Evolutionary conservation across 2,113 vertebrate genomes (phyloP).

Genomic region (Cercocebus atys): DNA sequence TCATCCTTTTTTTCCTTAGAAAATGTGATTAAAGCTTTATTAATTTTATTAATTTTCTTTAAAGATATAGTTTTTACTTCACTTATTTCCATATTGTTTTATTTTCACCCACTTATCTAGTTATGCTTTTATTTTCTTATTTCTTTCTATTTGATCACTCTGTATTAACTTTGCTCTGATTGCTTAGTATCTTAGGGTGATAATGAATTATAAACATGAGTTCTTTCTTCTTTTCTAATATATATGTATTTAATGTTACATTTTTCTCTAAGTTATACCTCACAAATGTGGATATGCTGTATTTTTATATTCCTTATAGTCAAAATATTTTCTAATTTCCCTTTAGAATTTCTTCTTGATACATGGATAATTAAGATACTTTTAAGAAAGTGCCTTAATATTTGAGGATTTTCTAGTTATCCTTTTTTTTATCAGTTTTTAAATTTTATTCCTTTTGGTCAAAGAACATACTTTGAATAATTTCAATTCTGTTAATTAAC

Average conservation of each 20-base stretch:
- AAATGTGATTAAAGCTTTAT: not conserved
- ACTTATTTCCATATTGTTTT: not conserved
- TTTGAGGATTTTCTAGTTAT: not conserved
- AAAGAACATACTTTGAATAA: not conserved
- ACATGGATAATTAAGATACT: not conserved
- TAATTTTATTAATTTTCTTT: not conserved
- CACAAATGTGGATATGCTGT: not conserved
- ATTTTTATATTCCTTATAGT: not conserved
- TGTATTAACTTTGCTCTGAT: not conserved
- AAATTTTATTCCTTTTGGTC: not conserved
- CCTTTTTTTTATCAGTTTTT: not conserved
- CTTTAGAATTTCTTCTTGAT: not conserved
- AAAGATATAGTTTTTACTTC: not conserved
- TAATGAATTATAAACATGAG: not conserved
- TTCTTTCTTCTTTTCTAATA: not conserved
- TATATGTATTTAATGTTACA: not conserved
- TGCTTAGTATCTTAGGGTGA: not conserved
- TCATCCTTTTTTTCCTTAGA: not conserved
- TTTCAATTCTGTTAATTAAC: not conserved
- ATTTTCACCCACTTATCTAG: not conserved
- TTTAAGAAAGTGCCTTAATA: not conserved
- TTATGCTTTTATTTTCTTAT: not conserved
- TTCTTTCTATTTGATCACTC: not conserved
- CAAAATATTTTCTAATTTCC: not conserved
- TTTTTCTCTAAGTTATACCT: not conserved